phyloP scores from a whole-genome alignment of 2,797 vertebrate species.

The Kryptolebias ocellatus region DNA sequence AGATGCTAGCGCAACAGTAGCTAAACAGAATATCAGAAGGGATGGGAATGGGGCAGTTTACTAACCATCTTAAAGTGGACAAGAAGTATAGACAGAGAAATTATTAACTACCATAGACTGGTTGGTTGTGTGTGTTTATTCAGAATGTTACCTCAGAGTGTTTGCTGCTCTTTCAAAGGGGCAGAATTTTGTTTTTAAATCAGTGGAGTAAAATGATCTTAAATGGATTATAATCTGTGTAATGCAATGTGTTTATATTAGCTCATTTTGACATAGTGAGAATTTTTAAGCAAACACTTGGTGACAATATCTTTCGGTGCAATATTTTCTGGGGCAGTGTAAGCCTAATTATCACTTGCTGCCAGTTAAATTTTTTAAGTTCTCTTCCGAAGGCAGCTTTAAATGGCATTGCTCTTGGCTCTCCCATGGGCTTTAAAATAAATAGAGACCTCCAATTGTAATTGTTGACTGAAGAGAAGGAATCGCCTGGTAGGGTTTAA shows the following conservation, averaged over 20 bases:
- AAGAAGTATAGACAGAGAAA: constrained; percentile 22
- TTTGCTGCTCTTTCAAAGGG: neutral
- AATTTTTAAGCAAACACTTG: neutral
- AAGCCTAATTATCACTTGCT: constrained; percentile 3
- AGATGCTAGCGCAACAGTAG: constrained; percentile 31
- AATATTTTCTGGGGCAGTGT: neutral
- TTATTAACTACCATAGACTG: constrained; percentile 26
- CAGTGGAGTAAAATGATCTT: neutral
- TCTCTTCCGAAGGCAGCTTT: constrained; percentile 10
- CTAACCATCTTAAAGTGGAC: constrained; percentile 9
- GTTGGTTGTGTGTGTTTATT: constrained; percentile 10
- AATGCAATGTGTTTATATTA: neutral
- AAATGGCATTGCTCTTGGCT: constrained; percentile 14
- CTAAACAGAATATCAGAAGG: constrained; percentile 53
- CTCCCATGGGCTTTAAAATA: constrained; percentile 20
- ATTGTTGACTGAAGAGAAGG: constrained; percentile 55
- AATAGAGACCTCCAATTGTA: constrained; percentile 36
- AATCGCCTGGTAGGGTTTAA: constrained; percentile 31
- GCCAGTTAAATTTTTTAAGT: constrained; percentile 18
- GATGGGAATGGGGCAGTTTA: neutral
- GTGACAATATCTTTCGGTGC: neutral
- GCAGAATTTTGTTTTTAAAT: neutral
- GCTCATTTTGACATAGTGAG: neutral
- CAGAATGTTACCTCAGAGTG: constrained; percentile 1
- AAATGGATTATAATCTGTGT: neutral